phyloP scores from a whole-genome alignment of 1,140 invertebrate species.

The Pseudoatta argentina region DNA sequence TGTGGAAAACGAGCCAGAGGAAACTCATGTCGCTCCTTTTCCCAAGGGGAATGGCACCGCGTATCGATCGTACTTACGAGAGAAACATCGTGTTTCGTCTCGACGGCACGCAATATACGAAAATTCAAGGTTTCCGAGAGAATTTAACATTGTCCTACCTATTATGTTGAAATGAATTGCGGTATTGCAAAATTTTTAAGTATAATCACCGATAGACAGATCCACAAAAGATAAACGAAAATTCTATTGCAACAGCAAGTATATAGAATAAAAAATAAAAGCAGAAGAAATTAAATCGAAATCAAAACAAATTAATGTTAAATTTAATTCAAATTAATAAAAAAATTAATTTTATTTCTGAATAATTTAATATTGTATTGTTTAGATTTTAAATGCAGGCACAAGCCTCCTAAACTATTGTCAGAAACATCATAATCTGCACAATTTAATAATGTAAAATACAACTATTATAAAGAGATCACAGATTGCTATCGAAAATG shows the following conservation, averaged over 20 bases:
- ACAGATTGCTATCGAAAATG: background rate
- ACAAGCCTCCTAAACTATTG: background rate
- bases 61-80: constrained; percentile 52
- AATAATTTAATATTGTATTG: background rate
- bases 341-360: constrained; percentile 7
- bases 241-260: background rate
- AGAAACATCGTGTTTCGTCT: constrained; percentile 45
- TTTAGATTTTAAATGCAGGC: background rate
- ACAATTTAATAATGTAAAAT: background rate
- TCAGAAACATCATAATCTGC: background rate
- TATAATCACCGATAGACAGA: background rate
- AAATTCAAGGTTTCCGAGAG: constrained; percentile 29
- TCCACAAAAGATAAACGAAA: background rate
- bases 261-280: background rate
- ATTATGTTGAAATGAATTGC: background rate
- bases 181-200: background rate
- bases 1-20: constrained; percentile 39
- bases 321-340: too few species aligned
- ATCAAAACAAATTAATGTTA: background rate
- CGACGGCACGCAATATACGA: constrained; percentile 21
- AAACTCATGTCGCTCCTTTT: constrained; percentile 55
- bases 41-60: constrained; percentile 38
- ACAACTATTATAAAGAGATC: background rate
- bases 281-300: background rate
- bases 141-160: background rate